Conservation (phyloP, 2,113 vertebrate genomes). For the Talpa occidentalis region DNA sequence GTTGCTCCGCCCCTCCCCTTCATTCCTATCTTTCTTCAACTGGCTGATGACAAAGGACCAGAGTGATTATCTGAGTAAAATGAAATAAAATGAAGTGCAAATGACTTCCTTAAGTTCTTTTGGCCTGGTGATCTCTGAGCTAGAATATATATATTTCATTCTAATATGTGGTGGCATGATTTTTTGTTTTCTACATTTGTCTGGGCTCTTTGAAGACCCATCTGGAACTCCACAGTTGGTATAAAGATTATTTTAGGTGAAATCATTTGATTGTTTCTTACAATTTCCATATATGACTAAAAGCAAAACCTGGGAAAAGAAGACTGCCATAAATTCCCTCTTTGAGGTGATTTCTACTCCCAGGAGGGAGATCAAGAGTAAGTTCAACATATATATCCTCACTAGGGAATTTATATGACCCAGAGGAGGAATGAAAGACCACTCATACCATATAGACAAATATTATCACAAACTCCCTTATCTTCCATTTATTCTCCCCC, state of each 20-base stretch:
- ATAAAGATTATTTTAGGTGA: neutral
- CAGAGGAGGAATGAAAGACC: neutral
- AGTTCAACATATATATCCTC: neutral
- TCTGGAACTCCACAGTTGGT: neutral
- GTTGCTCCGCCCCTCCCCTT: too few species aligned
- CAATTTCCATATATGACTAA: neutral
- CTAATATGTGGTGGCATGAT: neutral
- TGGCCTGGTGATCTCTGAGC: neutral
- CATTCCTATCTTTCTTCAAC: neutral
- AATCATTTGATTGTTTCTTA: neutral
- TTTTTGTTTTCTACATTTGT: neutral
- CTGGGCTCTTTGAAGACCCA: neutral
- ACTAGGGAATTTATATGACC: neutral
- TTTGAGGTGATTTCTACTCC: neutral
- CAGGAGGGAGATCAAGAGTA: neutral
- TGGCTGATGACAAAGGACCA: neutral
- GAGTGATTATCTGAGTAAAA: neutral
- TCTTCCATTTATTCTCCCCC: neutral
- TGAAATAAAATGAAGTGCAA: neutral
- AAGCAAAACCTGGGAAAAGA: constrained; percentile 11
- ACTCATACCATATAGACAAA: neutral
- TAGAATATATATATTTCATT: neutral
- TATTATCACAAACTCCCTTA: neutral
- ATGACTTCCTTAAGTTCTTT: neutral
- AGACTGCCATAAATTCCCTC: neutral